These are phyloP conservation scores for Pteria penguin DNA, from an alignment of 2,888 invertebrate genomes.

Conservation along the genomic window DNA sequence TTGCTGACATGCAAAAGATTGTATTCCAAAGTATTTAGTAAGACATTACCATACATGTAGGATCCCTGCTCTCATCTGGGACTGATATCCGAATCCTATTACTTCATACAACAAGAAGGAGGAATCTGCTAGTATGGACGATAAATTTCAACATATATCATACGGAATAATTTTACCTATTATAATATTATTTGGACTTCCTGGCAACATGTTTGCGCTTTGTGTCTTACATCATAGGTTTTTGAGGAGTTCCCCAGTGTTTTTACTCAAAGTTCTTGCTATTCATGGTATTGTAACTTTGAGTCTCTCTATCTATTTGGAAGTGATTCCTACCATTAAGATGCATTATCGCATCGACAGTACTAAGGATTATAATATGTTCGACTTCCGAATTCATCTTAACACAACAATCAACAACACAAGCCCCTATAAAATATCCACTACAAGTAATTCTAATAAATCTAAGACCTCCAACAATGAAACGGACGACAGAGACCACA, in stretches of 20 bases:
- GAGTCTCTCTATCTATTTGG: slow-evolving; percentile 19
- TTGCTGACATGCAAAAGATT: too few relatives aligned
- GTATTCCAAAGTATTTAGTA: too few relatives aligned
- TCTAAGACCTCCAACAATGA: neutral
- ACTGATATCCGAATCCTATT: too few relatives aligned
- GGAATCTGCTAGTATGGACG: too few relatives aligned
- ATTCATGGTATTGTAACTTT: slow-evolving; percentile 29
- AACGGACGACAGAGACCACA: neutral
- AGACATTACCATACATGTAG: too few relatives aligned
- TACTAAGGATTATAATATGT: neutral
- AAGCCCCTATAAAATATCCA: neutral
- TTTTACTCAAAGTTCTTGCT: slow-evolving; percentile 23
- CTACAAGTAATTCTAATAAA: neutral
- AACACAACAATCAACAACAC: neutral
- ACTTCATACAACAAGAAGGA: too few relatives aligned
- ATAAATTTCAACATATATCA: too few relatives aligned
- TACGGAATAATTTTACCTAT: slow-evolving; percentile 24
- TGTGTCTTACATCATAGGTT: slow-evolving; percentile 11
- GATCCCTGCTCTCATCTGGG: too few relatives aligned
- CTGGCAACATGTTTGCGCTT: slow-evolving; percentile 23
- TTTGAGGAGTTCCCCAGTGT: slow-evolving; percentile 21
- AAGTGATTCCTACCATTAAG: slow-evolving; percentile 23
- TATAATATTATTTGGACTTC: slow-evolving; percentile 18
- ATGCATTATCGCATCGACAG: neutral
- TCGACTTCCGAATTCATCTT: neutral